A percentile compares a stretch with the other conserved stretches of the same genome.
Evolutionary conservation across 2,113 vertebrate species (phyloP).

Genomic region (Amphilophus citrinellus): DNA sequence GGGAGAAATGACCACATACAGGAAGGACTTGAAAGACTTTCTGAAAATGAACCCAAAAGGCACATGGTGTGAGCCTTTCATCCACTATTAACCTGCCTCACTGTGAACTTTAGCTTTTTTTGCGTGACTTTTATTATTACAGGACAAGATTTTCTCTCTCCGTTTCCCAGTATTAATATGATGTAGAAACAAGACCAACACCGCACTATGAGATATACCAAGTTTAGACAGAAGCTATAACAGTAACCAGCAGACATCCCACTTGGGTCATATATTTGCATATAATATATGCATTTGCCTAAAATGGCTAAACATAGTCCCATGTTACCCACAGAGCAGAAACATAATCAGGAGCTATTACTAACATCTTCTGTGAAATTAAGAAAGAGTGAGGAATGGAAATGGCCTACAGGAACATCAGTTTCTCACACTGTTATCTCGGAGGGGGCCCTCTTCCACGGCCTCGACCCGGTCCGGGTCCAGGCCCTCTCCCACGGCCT

Average conservation of each 20-base stretch:
- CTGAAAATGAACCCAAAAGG: not conserved
- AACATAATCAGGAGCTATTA: not conserved
- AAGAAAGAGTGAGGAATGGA: not conserved
- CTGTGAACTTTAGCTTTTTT: not conserved
- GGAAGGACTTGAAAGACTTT: not conserved
- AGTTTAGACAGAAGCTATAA: not conserved
- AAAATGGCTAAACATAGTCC: not conserved
- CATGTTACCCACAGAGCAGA: not conserved
- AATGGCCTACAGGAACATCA: not conserved
- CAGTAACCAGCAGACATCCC: not conserved
- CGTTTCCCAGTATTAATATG: not conserved
- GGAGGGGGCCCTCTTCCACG: conserved; percentile 68
- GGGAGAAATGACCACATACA: not conserved
- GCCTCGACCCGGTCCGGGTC: conserved; percentile 45
- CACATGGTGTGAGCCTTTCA: not conserved
- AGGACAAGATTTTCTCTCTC: not conserved
- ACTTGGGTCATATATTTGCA: not conserved
- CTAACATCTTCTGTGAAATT: not conserved
- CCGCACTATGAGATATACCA: not conserved
- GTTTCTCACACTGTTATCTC: conserved; percentile 46
- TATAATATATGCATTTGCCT: too few species aligned
- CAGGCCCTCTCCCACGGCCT: conserved; percentile 59
- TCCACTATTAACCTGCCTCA: not conserved
- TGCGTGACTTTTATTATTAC: not conserved
- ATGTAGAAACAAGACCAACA: not conserved